Evolutionary conservation across 2,113 vertebrate genomes (phyloP).

Genomic region (Festucalex cinctus): DNA sequence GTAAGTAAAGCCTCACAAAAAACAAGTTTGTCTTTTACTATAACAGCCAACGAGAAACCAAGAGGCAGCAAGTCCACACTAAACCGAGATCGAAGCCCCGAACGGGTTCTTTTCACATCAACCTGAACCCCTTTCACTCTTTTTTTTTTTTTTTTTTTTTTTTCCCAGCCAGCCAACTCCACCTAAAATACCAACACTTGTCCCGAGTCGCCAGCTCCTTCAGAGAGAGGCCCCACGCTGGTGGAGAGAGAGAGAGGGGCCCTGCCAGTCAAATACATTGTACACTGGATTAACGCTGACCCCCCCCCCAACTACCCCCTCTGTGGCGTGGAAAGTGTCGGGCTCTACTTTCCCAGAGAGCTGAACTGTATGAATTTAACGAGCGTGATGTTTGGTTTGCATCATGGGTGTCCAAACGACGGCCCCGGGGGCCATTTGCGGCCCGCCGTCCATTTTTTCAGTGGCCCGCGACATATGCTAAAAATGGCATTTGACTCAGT

Average conservation of each 20-base stretch:
- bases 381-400: background rate
- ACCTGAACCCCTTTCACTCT: constrained; percentile 52
- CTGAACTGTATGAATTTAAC: background rate
- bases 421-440: too few relatives aligned
- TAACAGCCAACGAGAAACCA: background rate
- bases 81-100: constrained; percentile 23
- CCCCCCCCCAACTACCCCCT: constrained; percentile 1
- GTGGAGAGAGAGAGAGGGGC: constrained; percentile 24
- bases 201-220: constrained; percentile 24
- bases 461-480: too few relatives aligned
- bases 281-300: constrained; percentile 53
- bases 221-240: constrained; percentile 38
- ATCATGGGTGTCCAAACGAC: too few relatives aligned
- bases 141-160: too few relatives aligned
- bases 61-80: constrained; percentile 18
- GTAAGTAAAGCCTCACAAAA: background rate
- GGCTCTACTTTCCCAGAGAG: constrained; percentile 51
- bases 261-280: constrained; percentile 68
- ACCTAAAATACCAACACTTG: constrained; percentile 44
- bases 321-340: constrained; percentile 48
- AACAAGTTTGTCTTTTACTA: background rate
- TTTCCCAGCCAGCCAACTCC: constrained; percentile 37
- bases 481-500: too few relatives aligned
- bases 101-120: constrained; percentile 33
- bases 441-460: too few relatives aligned